These are phyloP conservation scores for Drosophila ohnishii DNA, from an alignment of 1,140 invertebrate genomes.

Conservation along the genomic window DNA sequence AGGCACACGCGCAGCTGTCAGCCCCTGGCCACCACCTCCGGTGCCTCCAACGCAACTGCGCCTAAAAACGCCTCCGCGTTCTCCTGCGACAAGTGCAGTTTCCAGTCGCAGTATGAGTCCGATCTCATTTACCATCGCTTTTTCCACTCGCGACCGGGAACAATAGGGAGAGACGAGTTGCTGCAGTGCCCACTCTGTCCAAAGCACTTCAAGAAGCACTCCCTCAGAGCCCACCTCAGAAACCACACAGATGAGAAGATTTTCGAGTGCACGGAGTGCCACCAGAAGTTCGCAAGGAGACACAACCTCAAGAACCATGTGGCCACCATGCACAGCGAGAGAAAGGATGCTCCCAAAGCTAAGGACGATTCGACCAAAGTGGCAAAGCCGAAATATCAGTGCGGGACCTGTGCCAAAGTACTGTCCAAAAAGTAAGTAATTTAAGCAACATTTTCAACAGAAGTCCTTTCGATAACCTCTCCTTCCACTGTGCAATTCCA, in stretches of 20 bases:
- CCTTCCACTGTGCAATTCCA: background rate
- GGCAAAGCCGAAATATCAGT: slow-evolving; percentile 82
- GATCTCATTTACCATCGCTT: slow-evolving; percentile 74
- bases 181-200: slow-evolving; percentile 88
- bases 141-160: slow-evolving; percentile 73
- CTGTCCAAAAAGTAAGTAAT: slow-evolving; percentile 87
- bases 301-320: slow-evolving; percentile 86
- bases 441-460: background rate
- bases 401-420: slow-evolving; percentile 85
- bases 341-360: background rate
- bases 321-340: slow-evolving; percentile 82
- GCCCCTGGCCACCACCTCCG: slow-evolving; percentile 78
- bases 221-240: slow-evolving; percentile 88
- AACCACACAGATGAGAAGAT: slow-evolving; percentile 91
- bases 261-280: slow-evolving; percentile 86
- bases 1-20: slow-evolving; percentile 86
- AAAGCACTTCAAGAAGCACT: slow-evolving; percentile 88
- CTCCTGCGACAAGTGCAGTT: slow-evolving; percentile 65
- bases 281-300: slow-evolving; percentile 86
- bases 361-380: background rate
- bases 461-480: background rate
- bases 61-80: background rate
- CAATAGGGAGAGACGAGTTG: slow-evolving; percentile 72
- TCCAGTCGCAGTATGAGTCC: slow-evolving; percentile 66
- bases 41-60: background rate